Conservation (phyloP, 1,140 invertebrate species). For the Lepidurus apus region DNA sequence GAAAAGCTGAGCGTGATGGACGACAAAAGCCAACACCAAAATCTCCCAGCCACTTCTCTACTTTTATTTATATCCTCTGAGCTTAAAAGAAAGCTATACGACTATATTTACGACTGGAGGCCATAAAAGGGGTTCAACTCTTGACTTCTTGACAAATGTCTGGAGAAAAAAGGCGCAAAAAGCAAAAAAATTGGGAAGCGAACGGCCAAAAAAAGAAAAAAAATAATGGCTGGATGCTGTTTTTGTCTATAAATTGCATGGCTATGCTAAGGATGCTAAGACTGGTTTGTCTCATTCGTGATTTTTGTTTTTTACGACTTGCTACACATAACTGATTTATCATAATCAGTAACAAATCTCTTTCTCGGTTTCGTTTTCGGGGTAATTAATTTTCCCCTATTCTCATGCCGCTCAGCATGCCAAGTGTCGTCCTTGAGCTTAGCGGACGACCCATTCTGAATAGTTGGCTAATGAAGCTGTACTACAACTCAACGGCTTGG, state of each 20-base stretch:
- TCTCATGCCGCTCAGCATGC: background rate
- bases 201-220: background rate
- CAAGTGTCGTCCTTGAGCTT: background rate
- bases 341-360: slow-evolving; percentile 9
- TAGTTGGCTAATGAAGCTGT: slow-evolving; percentile 18
- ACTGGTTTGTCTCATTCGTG: background rate
- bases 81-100: slow-evolving; percentile 1
- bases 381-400: background rate
- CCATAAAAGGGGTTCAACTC: slow-evolving; percentile 11
- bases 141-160: slow-evolving; percentile 15
- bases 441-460: background rate
- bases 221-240: background rate
- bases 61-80: slow-evolving; percentile 16
- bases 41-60: slow-evolving; percentile 8
- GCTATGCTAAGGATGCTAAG: slow-evolving; percentile 16
- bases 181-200: background rate
- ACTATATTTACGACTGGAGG: slow-evolving; percentile 9
- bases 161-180: background rate
- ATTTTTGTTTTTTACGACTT: background rate
- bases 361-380: background rate
- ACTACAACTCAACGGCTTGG: background rate
- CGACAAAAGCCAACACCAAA: background rate
- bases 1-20: slow-evolving; percentile 11
- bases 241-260: background rate
- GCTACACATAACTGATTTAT: slow-evolving; percentile 16